phyloP scores from a whole-genome alignment of 30 jellyfish, hydroid and myxozoan genomes.

The Nemopilema nomurai region DNA sequence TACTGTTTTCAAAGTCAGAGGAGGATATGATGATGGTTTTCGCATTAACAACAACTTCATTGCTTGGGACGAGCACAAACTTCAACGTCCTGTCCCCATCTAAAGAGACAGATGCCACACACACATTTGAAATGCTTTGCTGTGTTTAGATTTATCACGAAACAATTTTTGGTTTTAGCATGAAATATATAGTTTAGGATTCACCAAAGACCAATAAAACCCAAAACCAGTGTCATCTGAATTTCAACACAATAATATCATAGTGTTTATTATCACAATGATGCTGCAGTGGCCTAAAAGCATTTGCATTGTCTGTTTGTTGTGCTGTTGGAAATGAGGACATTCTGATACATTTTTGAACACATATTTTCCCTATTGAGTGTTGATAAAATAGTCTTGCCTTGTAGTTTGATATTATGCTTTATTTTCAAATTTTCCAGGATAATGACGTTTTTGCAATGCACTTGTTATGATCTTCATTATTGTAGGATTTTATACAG shows the following conservation, averaged over 20 bases:
- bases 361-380: no score
- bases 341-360: no score
- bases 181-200: not conserved
- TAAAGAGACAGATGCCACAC: slow-evolving; percentile 1
- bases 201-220: not conserved
- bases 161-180: not conserved
- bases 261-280: no score
- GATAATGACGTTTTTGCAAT: not conserved
- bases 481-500: no score
- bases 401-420: not conserved
- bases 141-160: slow-evolving; percentile 5
- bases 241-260: no score
- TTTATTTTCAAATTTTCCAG: not conserved
- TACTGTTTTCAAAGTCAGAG: slow-evolving; percentile 58
- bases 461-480: no score
- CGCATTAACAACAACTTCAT: slow-evolving; percentile 55
- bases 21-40: slow-evolving; percentile 60
- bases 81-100: slow-evolving; percentile 59
- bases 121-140: slow-evolving; percentile 4
- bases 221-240: not conserved
- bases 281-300: no score
- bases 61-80: slow-evolving; percentile 58
- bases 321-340: no score
- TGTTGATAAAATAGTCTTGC: no score
- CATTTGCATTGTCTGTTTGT: no score